phyloP scores from a whole-genome alignment of 2,888 invertebrate genomes.

The Scaptomyza cyrtandrae region DNA sequence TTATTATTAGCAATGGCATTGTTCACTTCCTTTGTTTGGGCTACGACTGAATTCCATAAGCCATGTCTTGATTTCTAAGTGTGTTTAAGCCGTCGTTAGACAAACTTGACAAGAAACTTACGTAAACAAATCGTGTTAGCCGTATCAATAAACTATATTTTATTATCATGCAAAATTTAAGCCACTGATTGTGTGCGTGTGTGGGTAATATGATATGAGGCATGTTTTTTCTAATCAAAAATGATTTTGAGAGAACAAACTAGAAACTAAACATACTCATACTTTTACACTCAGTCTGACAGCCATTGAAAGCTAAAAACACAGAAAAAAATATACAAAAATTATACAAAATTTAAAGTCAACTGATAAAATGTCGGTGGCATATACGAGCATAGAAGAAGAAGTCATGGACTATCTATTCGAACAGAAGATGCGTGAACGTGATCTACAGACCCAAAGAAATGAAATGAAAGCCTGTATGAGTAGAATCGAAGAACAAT shows the following conservation, averaged over 20 bases:
- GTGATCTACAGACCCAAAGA: constrained; percentile 45
- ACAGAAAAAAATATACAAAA: neutral
- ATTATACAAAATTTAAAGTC: constrained; percentile 20
- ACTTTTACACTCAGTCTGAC: constrained; percentile 9
- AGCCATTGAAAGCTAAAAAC: constrained; percentile 12
- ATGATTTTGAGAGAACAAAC: neutral
- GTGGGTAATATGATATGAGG: constrained; percentile 5
- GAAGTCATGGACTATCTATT: constrained; percentile 59
- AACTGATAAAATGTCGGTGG: constrained; percentile 12
- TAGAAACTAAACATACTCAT: neutral
- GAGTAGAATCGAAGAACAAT: constrained; percentile 41
- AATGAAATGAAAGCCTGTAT: constrained; percentile 47
- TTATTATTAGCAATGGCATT: constrained; percentile 68
- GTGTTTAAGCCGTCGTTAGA: constrained; percentile 18
- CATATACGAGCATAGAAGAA: constrained; percentile 40
- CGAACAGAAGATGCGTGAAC: constrained; percentile 56
- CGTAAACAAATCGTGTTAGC: constrained; percentile 19
- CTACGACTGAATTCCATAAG: constrained; percentile 21
- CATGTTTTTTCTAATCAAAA: constrained; percentile 6
- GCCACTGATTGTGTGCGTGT: constrained; percentile 9
- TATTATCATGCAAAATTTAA: constrained; percentile 3
- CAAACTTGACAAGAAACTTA: constrained; percentile 17
- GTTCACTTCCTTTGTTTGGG: constrained; percentile 51
- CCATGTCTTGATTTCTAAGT: constrained; percentile 14
- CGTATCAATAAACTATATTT: constrained; percentile 14